phyloP scores from a whole-genome alignment of 2,113 vertebrate species.

The Mirza zaza region DNA sequence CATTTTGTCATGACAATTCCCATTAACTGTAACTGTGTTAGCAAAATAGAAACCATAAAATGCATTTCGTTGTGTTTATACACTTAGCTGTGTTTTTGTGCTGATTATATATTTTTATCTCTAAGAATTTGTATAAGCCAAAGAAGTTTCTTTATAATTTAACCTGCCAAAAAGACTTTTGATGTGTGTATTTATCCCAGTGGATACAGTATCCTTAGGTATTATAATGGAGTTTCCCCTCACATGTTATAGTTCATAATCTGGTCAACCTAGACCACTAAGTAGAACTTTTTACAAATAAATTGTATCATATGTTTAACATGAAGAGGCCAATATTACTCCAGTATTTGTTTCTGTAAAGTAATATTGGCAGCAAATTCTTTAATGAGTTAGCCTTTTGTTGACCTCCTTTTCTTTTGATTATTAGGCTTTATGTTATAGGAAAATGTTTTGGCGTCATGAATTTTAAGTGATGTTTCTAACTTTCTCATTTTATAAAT shows the following conservation, averaged over 20 bases:
- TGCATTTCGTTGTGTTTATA: conserved; percentile 36
- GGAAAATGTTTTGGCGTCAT: conserved; percentile 42
- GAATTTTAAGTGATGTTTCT: conserved; percentile 32
- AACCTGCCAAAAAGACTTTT: conserved; percentile 22
- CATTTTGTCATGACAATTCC: conserved; percentile 61
- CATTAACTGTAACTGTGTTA: conserved; percentile 65
- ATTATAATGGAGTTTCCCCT: neutral
- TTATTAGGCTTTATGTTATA: neutral
- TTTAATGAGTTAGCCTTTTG: conserved; percentile 37
- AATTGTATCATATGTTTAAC: conserved; percentile 32
- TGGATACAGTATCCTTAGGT: neutral
- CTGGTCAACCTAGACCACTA: neutral
- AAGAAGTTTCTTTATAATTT: conserved; percentile 50
- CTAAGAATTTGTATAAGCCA: conserved; percentile 62
- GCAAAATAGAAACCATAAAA: conserved; percentile 60
- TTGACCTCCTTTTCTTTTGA: conserved; percentile 28
- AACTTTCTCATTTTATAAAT: conserved; percentile 40
- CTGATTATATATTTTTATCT: conserved; percentile 66
- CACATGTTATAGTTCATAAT: neutral
- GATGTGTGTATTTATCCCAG: conserved; percentile 3
- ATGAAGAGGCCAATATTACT: conserved; percentile 5
- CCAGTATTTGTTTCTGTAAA: conserved; percentile 43
- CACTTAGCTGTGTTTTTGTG: conserved; percentile 69
- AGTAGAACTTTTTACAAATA: conserved; percentile 25
- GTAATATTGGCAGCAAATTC: neutral